A percentile compares a stretch with the other conserved stretches of the same genome.
These are phyloP conservation scores for Phyllostomus hastatus DNA, from an alignment of 2,113 vertebrate species.

Conservation along the genomic window DNA sequence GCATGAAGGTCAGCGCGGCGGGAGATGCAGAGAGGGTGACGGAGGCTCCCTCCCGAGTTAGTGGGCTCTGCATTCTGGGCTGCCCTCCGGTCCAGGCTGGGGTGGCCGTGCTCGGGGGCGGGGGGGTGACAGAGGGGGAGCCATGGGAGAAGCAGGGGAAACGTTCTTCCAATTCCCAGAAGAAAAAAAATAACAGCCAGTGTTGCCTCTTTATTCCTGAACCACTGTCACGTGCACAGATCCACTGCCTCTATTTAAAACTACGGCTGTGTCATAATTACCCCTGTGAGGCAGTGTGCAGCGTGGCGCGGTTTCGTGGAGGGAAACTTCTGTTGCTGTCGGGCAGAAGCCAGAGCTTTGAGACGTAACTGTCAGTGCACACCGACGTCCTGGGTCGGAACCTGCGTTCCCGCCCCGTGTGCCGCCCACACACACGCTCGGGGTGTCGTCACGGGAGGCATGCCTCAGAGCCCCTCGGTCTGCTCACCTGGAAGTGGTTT, in stretches of 20 bases:
- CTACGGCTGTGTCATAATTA: background rate
- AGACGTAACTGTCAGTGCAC: background rate
- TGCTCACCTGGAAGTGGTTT: background rate
- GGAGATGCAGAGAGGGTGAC: background rate
- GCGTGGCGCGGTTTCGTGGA: background rate
- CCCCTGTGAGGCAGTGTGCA: background rate
- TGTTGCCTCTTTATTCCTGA: background rate
- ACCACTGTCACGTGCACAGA: background rate
- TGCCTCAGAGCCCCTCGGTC: fast-evolving
- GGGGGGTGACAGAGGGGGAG: background rate
- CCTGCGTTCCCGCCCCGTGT: background rate
- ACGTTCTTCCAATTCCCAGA: background rate
- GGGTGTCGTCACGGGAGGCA: fast-evolving
- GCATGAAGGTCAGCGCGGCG: background rate
- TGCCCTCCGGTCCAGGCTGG: background rate
- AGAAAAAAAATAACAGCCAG: background rate
- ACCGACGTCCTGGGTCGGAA: background rate
- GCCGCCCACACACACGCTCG: fast-evolving
- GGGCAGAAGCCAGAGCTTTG: background rate
- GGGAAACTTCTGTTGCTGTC: background rate
- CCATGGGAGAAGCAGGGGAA: background rate
- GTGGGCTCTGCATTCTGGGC: background rate
- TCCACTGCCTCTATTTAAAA: background rate
- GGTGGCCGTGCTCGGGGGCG: background rate
- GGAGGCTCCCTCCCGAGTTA: background rate